Evolutionary conservation across 2,113 vertebrate species (phyloP).

Genomic region (Phaethornis superciliosus): DNA sequence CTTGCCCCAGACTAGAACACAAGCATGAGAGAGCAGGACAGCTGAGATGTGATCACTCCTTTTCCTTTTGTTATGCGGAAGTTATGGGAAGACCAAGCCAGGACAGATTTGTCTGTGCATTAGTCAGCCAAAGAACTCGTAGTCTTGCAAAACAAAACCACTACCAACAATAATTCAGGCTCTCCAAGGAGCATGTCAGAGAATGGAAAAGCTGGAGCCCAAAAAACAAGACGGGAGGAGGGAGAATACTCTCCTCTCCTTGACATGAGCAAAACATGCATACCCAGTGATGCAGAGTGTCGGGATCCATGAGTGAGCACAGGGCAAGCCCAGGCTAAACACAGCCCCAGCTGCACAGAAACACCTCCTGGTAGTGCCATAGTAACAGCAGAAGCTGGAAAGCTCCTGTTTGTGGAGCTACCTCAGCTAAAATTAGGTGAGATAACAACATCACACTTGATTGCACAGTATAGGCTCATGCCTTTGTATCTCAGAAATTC

Average conservation of each 20-base stretch:
- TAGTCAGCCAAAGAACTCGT: conserved; percentile 4
- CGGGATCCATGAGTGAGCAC: neutral
- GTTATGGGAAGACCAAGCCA: neutral
- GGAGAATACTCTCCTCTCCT: neutral
- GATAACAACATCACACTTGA: neutral
- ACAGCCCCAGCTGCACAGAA: neutral
- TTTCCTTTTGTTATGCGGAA: neutral
- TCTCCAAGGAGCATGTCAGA: neutral
- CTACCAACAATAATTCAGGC: conserved; percentile 26
- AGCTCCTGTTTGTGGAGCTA: neutral
- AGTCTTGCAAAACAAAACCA: conserved; percentile 56
- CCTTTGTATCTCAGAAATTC: neutral
- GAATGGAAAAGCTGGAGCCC: neutral
- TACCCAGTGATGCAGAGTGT: fast-evolving
- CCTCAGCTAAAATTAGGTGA: neutral
- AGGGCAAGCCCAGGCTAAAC: neutral
- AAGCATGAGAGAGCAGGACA: neutral
- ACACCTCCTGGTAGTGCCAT: fast-evolving
- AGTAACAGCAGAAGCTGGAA: neutral
- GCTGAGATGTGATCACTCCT: neutral
- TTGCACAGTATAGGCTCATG: fast-evolving
- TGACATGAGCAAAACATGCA: neutral
- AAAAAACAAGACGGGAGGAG: neutral
- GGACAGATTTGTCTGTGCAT: conserved; percentile 4
- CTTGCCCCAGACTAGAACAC: neutral